phyloP scores from a whole-genome alignment of 1,140 invertebrate genomes.

The Copidosoma floridanum region DNA sequence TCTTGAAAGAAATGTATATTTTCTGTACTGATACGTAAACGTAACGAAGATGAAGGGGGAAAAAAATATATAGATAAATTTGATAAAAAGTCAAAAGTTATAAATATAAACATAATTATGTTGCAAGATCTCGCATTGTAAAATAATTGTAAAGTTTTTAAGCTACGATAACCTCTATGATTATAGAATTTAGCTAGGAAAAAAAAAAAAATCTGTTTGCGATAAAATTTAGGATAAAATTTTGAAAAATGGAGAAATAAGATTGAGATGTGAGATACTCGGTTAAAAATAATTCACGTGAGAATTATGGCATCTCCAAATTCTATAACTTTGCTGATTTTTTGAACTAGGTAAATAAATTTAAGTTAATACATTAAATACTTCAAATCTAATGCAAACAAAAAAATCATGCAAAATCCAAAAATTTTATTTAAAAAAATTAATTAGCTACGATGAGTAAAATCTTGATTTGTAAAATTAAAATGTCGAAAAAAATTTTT shows the following conservation, averaged over 20 bases:
- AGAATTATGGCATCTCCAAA: background rate
- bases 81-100: conserved; percentile 11
- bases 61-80: conserved; percentile 11
- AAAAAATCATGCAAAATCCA: conserved; percentile 17
- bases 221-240: conserved; percentile 12
- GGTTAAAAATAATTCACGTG: conserved; percentile 16
- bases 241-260: conserved; percentile 1
- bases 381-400: conserved; percentile 16
- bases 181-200: conserved; percentile 22
- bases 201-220: conserved; percentile 11
- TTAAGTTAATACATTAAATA: conserved; percentile 5
- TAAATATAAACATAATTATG: conserved; percentile 16
- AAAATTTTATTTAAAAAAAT: conserved; percentile 8
- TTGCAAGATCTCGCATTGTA: conserved; percentile 10
- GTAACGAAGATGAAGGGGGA: background rate
- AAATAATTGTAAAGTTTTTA: conserved; percentile 28
- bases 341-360: conserved; percentile 13
- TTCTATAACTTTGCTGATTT: conserved; percentile 17
- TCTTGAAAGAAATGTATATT: conserved; percentile 6
- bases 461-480: conserved; percentile 3
- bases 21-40: conserved; percentile 15
- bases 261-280: conserved; percentile 21
- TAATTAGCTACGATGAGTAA: conserved; percentile 6
- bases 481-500: too few relatives aligned
- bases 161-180: conserved; percentile 6